These are phyloP conservation scores for Heteromyza rotundicornis DNA, from an alignment of 2,888 invertebrate species.

Conservation along the genomic window DNA sequence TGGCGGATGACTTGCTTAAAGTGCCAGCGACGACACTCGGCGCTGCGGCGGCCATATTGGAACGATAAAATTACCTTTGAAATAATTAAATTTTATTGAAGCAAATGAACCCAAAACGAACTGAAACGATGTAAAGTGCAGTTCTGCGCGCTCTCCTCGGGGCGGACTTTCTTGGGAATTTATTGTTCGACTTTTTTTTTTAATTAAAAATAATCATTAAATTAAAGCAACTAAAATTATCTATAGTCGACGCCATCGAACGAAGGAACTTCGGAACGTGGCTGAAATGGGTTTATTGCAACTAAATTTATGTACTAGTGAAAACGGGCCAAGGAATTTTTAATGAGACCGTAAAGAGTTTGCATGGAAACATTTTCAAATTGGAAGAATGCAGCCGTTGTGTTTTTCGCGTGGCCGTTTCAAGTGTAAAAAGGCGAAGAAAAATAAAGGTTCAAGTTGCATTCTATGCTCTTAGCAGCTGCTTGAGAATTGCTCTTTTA, in stretches of 20 bases:
- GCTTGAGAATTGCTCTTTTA: too few relatives aligned
- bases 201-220: conserved; percentile 48
- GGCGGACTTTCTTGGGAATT: not conserved
- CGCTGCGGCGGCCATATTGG: conserved; percentile 20
- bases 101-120: conserved; percentile 29
- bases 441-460: too few relatives aligned
- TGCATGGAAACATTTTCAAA: too few relatives aligned
- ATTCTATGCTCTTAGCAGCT: too few relatives aligned
- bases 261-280: too few relatives aligned
- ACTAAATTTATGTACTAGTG: too few relatives aligned
- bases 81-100: conserved; percentile 54
- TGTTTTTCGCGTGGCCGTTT: too few relatives aligned
- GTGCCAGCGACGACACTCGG: conserved; percentile 21
- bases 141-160: not conserved
- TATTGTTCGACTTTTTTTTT: conserved; percentile 33
- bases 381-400: too few relatives aligned
- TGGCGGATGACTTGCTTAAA: conserved; percentile 10
- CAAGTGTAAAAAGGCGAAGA: too few relatives aligned
- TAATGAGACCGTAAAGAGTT: too few relatives aligned
- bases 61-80: conserved; percentile 37
- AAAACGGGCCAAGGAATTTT: too few relatives aligned
- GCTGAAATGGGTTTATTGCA: too few relatives aligned
- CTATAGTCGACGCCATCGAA: not conserved
- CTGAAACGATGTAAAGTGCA: conserved; percentile 27
- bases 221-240: conserved; percentile 25